These are phyloP conservation scores for Latrodectus hesperus DNA, from an alignment of 2,888 invertebrate genomes.

Conservation along the genomic window DNA sequence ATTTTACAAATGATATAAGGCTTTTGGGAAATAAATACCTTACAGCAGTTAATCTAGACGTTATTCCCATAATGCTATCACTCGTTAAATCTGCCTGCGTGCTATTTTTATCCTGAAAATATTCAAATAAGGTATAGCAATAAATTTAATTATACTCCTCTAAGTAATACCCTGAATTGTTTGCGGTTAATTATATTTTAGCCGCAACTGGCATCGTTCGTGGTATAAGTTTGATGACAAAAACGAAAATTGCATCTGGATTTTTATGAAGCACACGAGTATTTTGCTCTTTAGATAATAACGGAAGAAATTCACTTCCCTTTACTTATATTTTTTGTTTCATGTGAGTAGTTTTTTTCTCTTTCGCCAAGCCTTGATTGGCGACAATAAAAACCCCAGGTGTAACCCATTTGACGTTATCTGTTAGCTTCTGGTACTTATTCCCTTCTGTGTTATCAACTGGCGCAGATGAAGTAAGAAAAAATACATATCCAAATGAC, in stretches of 20 bases:
- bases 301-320: conserved; percentile 16
- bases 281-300: conserved; percentile 34
- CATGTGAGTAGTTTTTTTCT: conserved; percentile 3
- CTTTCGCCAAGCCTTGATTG: conserved; percentile 30
- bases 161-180: conserved; percentile 15
- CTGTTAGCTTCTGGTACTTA: neutral
- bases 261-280: conserved; percentile 32
- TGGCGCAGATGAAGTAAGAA: neutral
- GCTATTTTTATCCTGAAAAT: neutral
- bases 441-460: neutral
- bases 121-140: conserved; percentile 11
- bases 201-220: neutral
- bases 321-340: conserved; percentile 4
- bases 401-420: conserved; percentile 24
- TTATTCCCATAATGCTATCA: neutral
- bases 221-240: neutral
- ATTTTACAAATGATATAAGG: too few relatives aligned
- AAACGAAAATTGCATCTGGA: conserved; percentile 34
- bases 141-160: conserved; percentile 45
- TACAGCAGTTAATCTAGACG: neutral
- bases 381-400: conserved; percentile 49
- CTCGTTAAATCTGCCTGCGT: neutral
- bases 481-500: conserved; percentile 44
- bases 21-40: neutral
- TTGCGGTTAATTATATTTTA: conserved; percentile 43